Evolutionary conservation across 2,888 invertebrate species (phyloP).

Genomic region (Megaustenia siamemsis): DNA sequence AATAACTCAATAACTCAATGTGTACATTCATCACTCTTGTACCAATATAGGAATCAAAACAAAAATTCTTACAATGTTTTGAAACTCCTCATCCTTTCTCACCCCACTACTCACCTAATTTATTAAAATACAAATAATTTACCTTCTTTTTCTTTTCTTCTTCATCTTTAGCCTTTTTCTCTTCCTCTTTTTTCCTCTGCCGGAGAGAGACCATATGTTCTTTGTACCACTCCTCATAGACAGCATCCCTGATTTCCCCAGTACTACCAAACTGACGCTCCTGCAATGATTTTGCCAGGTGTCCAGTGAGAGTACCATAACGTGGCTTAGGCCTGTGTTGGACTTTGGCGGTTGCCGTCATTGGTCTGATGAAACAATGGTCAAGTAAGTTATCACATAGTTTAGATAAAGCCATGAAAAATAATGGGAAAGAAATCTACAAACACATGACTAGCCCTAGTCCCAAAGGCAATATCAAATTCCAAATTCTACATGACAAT

Average conservation of each 20-base stretch:
- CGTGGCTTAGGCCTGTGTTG: constrained; percentile 71
- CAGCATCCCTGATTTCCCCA: constrained; percentile 68
- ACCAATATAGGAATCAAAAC: too few relatives aligned
- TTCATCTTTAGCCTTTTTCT: constrained; percentile 68
- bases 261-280: constrained; percentile 67
- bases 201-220: constrained; percentile 63
- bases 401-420: too few relatives aligned
- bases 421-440: too few relatives aligned
- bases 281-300: constrained; percentile 60
- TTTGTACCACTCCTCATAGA: constrained; percentile 73
- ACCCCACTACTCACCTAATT: background rate
- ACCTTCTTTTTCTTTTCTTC: constrained; percentile 73
- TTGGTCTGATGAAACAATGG: constrained; percentile 45
- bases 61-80: too few relatives aligned
- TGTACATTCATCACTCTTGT: too few relatives aligned
- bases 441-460: too few relatives aligned
- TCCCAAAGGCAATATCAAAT: too few relatives aligned
- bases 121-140: constrained; percentile 27
- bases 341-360: constrained; percentile 58
- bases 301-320: constrained; percentile 66
- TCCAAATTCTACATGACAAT: too few relatives aligned
- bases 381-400: background rate
- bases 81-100: background rate
- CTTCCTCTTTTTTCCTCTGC: constrained; percentile 64
- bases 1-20: too few relatives aligned